A percentile compares a stretch with the other conserved stretches of the same genome.
Conservation (phyloP, 1,140 invertebrate species). For the Dendrolimus punctatus region DNA sequence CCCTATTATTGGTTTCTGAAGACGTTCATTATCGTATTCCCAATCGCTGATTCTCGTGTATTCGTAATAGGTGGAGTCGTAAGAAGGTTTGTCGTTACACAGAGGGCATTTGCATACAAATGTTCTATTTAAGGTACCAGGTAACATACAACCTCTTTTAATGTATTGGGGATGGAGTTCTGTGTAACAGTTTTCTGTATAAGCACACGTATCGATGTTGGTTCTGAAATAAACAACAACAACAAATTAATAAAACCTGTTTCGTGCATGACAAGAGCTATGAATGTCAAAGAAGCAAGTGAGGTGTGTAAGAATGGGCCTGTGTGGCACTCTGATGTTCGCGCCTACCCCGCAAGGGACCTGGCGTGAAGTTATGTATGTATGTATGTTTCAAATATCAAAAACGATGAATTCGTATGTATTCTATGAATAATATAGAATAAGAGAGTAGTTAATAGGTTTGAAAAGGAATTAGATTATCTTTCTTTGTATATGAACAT, state of each 20-base stretch:
- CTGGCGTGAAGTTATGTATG: too few species aligned
- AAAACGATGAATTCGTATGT: too few species aligned
- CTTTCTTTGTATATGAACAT: too few species aligned
- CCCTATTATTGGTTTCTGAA: conserved; percentile 20
- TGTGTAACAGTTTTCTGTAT: conserved; percentile 27
- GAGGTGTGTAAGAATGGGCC: too few species aligned
- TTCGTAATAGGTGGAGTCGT: conserved; percentile 35
- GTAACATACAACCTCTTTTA: conserved; percentile 38
- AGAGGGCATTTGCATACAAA: conserved; percentile 51
- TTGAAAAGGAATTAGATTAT: too few species aligned
- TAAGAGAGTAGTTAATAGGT: too few species aligned
- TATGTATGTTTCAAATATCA: too few species aligned
- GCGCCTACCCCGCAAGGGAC: too few species aligned
- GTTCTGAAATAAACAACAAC: conserved; percentile 13
- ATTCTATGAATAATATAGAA: too few species aligned
- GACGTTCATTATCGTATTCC: conserved; percentile 38
- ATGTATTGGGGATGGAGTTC: conserved; percentile 43
- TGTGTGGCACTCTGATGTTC: too few species aligned
- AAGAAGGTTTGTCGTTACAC: conserved; percentile 47
- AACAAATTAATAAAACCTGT: not conserved
- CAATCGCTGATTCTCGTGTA: conserved; percentile 40
- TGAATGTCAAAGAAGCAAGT: too few species aligned
- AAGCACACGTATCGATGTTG: conserved; percentile 17
- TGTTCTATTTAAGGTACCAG: conserved; percentile 31
- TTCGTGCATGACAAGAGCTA: too few species aligned